phyloP scores from a whole-genome alignment of 2,797 vertebrate genomes.

The Setipinna tenuifilis region DNA sequence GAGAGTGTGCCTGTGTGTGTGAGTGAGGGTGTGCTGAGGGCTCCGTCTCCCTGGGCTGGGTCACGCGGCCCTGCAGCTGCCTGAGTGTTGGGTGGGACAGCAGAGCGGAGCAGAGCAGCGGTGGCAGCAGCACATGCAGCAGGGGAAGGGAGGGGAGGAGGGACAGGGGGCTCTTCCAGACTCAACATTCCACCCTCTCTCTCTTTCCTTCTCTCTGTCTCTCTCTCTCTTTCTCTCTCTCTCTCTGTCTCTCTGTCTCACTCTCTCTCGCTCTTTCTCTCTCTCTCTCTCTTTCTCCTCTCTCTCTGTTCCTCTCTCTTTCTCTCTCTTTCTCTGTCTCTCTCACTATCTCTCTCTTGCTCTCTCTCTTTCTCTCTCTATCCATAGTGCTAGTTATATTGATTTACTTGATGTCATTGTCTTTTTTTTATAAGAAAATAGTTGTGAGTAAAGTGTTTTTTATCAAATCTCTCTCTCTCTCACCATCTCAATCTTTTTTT shows the following conservation, averaged over 20 bases:
- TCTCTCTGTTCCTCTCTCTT: too few relatives aligned
- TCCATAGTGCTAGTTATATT: too few relatives aligned
- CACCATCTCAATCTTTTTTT: not conserved
- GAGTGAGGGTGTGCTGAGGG: slow-evolving; percentile 46
- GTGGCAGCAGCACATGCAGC: not conserved
- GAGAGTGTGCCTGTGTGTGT: too few relatives aligned
- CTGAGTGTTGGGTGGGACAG: slow-evolving; percentile 74
- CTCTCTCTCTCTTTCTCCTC: not conserved
- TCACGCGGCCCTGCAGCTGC: slow-evolving; percentile 79
- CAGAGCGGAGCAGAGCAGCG: not conserved
- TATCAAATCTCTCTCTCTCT: not conserved
- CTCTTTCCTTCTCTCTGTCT: slow-evolving; percentile 47
- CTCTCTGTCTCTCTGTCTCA: slow-evolving; percentile 29
- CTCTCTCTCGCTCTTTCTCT: not conserved
- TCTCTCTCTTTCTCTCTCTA: too few relatives aligned
- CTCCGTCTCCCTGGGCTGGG: slow-evolving; percentile 77
- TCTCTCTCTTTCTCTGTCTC: too few relatives aligned
- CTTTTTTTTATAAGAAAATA: too few relatives aligned
- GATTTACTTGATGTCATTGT: too few relatives aligned
- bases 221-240: too few relatives aligned
- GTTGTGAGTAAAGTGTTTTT: too few relatives aligned
- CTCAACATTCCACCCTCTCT: slow-evolving; percentile 72
- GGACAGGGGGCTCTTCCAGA: slow-evolving; percentile 53
- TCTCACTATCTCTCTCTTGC: too few relatives aligned
- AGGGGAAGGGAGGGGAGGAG: slow-evolving; percentile 10